These are phyloP conservation scores for Trissolcus brochymenae DNA, from an alignment of 2,888 invertebrate species.

Conservation along the genomic window DNA sequence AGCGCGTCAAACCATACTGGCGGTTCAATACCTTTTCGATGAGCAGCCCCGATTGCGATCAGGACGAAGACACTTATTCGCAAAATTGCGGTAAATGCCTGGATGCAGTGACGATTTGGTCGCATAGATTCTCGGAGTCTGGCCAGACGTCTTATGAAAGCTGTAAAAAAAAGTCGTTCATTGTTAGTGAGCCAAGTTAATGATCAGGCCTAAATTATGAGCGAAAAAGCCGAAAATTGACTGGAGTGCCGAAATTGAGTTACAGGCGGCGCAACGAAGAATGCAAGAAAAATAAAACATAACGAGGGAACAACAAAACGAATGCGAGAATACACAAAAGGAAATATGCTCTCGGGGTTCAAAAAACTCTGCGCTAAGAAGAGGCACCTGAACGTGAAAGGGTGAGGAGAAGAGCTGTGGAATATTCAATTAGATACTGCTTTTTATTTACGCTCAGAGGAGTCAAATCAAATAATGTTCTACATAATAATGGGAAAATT, in stretches of 20 bases:
- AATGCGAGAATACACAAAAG: constrained; percentile 33
- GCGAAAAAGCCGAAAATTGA: constrained; percentile 24
- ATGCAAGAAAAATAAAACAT: constrained; percentile 44
- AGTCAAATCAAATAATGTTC: constrained; percentile 27
- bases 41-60: constrained; percentile 80
- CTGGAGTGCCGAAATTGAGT: constrained; percentile 36
- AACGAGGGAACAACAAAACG: constrained; percentile 24
- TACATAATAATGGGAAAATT: constrained; percentile 16
- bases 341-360: constrained; percentile 41
- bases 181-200: constrained; percentile 13
- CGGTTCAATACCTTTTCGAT: constrained; percentile 63
- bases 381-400: constrained; percentile 39
- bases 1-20: constrained; percentile 65
- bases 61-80: constrained; percentile 86
- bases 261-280: constrained; percentile 36
- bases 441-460: constrained; percentile 30
- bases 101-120: constrained; percentile 82
- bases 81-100: constrained; percentile 84
- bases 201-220: constrained; percentile 13
- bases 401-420: constrained; percentile 35
- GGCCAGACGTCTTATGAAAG: constrained; percentile 71
- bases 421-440: constrained; percentile 45
- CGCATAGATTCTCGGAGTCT: constrained; percentile 80
- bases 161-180: constrained; percentile 28
- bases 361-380: constrained; percentile 50